Evolutionary conservation across 2,888 invertebrate genomes (phyloP).

Genomic region (Seira sanloemensis): DNA sequence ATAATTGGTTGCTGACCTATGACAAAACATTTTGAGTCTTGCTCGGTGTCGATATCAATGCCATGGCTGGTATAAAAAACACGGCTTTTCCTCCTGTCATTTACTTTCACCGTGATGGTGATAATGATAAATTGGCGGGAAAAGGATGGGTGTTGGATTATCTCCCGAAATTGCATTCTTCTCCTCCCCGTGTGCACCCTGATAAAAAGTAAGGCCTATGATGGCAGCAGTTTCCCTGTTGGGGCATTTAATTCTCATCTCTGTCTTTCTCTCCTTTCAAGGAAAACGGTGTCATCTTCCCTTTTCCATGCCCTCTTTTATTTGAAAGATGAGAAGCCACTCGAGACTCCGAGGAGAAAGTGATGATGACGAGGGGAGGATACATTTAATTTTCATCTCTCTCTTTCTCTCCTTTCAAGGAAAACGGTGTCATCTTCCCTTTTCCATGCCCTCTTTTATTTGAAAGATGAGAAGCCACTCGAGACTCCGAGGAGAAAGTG

Average conservation of each 20-base stretch:
- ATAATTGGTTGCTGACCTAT: conserved; percentile 53
- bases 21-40: background rate
- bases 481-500: background rate
- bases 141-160: background rate
- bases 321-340: conserved; percentile 2
- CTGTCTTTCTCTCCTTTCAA: background rate
- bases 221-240: background rate
- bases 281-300: conserved; percentile 14
- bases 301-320: background rate
- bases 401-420: background rate
- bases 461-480: conserved; percentile 1
- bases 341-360: background rate
- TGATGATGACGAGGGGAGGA: background rate
- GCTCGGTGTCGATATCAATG: background rate
- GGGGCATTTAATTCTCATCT: conserved; percentile 16
- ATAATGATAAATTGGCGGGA: conserved; percentile 27
- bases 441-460: background rate
- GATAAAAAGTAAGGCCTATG: background rate
- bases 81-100: background rate
- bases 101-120: background rate
- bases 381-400: background rate
- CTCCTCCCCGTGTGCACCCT: background rate
- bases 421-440: background rate
- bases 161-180: background rate
- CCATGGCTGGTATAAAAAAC: background rate